Evolutionary conservation across 2,797 vertebrate genomes (phyloP), one percentile per base, ranked within the genome.

Genomic region (Lacerta viridis): DNA sequence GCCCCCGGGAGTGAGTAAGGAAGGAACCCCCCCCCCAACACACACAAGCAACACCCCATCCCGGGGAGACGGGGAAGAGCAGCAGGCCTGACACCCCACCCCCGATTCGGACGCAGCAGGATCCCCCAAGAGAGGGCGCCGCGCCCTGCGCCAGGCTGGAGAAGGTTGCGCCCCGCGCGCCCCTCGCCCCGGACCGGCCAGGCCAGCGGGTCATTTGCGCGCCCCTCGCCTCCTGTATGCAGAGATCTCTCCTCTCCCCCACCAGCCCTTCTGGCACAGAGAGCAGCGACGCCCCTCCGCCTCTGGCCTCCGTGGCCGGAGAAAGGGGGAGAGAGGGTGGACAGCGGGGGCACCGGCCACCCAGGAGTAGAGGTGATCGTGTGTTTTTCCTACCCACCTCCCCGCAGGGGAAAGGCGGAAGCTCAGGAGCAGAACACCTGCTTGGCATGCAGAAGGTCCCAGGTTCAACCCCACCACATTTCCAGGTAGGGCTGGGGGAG

Each of bases 1-100:
- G n/a, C 15, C 81, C 3, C 85, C 86, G 83, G 41, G 81, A 83
- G 68, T 64, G 46, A 55, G 50, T 55, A 55, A 55, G 50, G 50
- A 55, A 11, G 13, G 50, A 55, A 13, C 50, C 11, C 50, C 50
- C 50, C 13, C 11, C 50, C 11, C 50, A 55, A 15, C 50, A 55
- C 50, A 55, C 50, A 55, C 50, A 55, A 55, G 50, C 50, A 55
- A 55, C 50, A 55, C 36, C 90, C 88, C 50, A 20, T 25, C 80
- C 18, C 1, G 7, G 20, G 46, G 29, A 33, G 78, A 15, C n/a
- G 77, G 7, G 4, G 77, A 4, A 8, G 77, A 27, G 9, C 5
- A 11, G 41, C 4, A 15, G 2, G 50, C 33, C 39, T 20, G 79
- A 15, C 50, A 55, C 50, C 50, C 50, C 11, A 23, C 15, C 5